These are phyloP conservation scores for Cydia pomonella DNA, from an alignment of 1,140 invertebrate species.

Conservation along the genomic window DNA sequence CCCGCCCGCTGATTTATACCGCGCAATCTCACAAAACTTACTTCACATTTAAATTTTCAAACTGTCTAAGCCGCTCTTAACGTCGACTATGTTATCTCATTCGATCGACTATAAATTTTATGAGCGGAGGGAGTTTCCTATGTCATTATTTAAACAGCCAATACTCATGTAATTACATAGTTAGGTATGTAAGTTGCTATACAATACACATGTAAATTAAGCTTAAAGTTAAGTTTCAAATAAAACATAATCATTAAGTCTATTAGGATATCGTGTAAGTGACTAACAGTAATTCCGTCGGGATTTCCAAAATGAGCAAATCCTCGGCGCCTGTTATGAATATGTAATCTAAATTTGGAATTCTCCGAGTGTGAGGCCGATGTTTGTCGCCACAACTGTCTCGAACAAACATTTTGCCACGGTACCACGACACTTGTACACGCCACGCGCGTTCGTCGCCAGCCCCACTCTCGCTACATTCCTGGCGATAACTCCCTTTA, in stretches of 20 bases:
- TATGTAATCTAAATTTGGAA: constrained; percentile 80
- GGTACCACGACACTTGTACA: constrained; percentile 66
- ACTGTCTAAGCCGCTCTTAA: constrained; percentile 80
- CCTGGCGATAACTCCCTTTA: constrained; percentile 63
- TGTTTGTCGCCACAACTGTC: constrained; percentile 76
- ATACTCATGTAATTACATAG: neutral
- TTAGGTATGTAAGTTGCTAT: too few relatives aligned
- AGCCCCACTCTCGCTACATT: constrained; percentile 49
- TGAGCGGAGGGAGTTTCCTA: constrained; percentile 70
- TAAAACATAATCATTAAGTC: neutral
- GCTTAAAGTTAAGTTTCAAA: neutral
- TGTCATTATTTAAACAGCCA: constrained; percentile 13
- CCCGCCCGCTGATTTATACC: constrained; percentile 74
- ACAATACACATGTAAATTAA: neutral
- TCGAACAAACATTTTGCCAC: constrained; percentile 68
- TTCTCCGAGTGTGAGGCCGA: constrained; percentile 77
- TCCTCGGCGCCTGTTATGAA: constrained; percentile 77
- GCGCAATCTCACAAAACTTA: constrained; percentile 80
- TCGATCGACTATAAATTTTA: constrained; percentile 81
- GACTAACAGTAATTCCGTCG: constrained; percentile 59
- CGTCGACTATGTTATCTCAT: constrained; percentile 79
- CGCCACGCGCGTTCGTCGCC: constrained; percentile 38
- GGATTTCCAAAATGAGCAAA: constrained; percentile 74
- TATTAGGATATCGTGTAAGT: constrained; percentile 16
- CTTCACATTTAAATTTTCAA: constrained; percentile 81